These are phyloP conservation scores for Geotria australis DNA, from an alignment of 2,797 vertebrate genomes.

Conservation along the genomic window DNA sequence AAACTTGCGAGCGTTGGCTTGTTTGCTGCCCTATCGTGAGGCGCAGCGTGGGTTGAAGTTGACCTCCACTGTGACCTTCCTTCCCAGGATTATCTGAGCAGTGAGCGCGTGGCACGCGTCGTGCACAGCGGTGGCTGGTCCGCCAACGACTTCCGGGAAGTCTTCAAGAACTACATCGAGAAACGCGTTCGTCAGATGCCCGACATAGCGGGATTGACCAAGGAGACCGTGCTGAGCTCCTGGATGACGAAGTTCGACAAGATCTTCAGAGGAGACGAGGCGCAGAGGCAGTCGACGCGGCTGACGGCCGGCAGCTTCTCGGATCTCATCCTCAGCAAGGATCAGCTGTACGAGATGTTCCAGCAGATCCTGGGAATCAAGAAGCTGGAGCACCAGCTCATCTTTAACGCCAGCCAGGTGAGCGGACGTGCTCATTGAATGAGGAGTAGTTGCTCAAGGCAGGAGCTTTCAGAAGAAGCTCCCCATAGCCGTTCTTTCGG, in stretches of 20 bases:
- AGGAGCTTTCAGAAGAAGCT: no score
- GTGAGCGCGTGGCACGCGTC: slow-evolving; percentile 46
- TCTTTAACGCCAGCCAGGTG: slow-evolving; percentile 55
- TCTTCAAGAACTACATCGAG: slow-evolving; percentile 62
- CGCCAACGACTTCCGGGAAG: slow-evolving; percentile 42
- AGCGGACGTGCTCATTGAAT: slow-evolving; percentile 5
- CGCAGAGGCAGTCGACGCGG: slow-evolving; percentile 25
- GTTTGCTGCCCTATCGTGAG: no score
- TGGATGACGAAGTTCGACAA: slow-evolving; percentile 53
- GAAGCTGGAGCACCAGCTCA: slow-evolving; percentile 46
- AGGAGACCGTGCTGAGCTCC: slow-evolving; percentile 48
- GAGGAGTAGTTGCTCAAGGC: no score
- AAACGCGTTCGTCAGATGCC: slow-evolving; percentile 42
- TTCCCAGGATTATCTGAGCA: slow-evolving; percentile 39
- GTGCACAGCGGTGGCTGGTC: slow-evolving; percentile 47
- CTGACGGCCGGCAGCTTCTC: slow-evolving; percentile 37
- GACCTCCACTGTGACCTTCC: neutral
- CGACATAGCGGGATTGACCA: slow-evolving; percentile 48
- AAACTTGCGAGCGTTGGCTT: neutral
- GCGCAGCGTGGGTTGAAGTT: no score
- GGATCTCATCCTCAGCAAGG: slow-evolving; percentile 54
- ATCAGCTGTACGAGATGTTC: slow-evolving; percentile 62
- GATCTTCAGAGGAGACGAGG: slow-evolving; percentile 45
- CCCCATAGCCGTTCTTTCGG: no score
- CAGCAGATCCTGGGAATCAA: slow-evolving; percentile 50